phyloP scores from a whole-genome alignment of 2,888 invertebrate species.

The Sphecodes monilicornis region DNA sequence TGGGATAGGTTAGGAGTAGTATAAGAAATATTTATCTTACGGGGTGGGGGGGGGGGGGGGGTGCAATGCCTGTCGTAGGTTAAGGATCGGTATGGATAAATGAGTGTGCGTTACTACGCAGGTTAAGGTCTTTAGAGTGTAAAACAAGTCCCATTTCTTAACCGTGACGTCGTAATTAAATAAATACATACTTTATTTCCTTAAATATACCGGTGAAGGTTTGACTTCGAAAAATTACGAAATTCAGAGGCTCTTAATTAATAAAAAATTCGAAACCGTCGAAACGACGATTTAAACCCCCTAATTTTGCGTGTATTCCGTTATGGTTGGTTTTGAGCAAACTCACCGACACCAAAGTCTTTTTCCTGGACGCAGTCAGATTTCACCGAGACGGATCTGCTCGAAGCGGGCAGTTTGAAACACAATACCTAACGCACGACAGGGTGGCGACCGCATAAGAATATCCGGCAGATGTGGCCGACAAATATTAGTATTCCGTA shows the following conservation, averaged over 20 bases:
- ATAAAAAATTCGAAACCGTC: background rate
- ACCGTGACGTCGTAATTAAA: too few relatives aligned
- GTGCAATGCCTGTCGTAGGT: too few relatives aligned
- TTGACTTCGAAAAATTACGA: background rate
- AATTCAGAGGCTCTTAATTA: background rate
- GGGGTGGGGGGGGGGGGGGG: too few relatives aligned
- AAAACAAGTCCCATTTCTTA: too few relatives aligned
- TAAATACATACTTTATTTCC: too few relatives aligned
- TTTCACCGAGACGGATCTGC: constrained; percentile 29
- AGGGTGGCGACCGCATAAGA: constrained; percentile 50
- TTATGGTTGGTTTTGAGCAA: background rate
- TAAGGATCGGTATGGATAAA: too few relatives aligned
- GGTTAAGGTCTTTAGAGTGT: too few relatives aligned
- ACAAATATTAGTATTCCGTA: constrained; percentile 65
- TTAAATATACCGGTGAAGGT: background rate
- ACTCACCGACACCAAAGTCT: background rate
- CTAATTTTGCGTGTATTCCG: background rate
- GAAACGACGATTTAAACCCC: background rate
- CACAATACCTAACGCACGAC: constrained; percentile 36
- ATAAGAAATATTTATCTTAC: too few relatives aligned
- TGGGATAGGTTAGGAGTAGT: too few relatives aligned
- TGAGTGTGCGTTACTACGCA: too few relatives aligned
- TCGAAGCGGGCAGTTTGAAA: constrained; percentile 35
- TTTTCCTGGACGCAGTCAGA: constrained; percentile 19
- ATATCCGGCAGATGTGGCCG: constrained; percentile 53